These are phyloP conservation scores for Piaya cayana DNA, from an alignment of 2,113 vertebrate species.

Conservation along the genomic window DNA sequence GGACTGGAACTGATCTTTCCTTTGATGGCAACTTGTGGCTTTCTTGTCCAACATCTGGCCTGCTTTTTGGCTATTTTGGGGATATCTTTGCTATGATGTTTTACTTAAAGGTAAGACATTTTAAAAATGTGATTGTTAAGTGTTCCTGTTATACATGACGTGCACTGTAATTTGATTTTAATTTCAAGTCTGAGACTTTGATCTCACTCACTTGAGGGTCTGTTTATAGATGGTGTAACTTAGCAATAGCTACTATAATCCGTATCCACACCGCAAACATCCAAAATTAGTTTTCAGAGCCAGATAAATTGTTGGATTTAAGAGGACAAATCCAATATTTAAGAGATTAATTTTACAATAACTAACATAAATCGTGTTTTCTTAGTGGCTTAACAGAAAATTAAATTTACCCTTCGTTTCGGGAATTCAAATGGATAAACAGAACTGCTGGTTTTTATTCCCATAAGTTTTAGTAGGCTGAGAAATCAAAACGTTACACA, in stretches of 20 bases:
- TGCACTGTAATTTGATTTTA: not conserved
- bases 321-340: not conserved
- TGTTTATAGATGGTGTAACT: not conserved
- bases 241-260: not conserved
- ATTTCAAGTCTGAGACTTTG: not conserved
- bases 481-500: not conserved
- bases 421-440: not conserved
- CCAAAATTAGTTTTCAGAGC: not conserved
- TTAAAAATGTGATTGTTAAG: not conserved
- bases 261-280: not conserved
- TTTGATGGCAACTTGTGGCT: not conserved
- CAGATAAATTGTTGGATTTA: not conserved
- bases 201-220: not conserved
- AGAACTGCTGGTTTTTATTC: not conserved
- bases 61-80: slow-evolving; percentile 4
- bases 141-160: not conserved
- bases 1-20: not conserved
- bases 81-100: not conserved
- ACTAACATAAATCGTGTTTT: not conserved
- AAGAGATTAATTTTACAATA: not conserved
- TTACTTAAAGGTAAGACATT: not conserved
- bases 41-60: not conserved
- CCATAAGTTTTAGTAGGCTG: not conserved
- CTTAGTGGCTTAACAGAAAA: not conserved
- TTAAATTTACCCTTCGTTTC: not conserved